Evolutionary conservation across 2,113 vertebrate species (phyloP), one percentile per base, ranked within the genome.

Genomic region (Rhea americana): DNA sequence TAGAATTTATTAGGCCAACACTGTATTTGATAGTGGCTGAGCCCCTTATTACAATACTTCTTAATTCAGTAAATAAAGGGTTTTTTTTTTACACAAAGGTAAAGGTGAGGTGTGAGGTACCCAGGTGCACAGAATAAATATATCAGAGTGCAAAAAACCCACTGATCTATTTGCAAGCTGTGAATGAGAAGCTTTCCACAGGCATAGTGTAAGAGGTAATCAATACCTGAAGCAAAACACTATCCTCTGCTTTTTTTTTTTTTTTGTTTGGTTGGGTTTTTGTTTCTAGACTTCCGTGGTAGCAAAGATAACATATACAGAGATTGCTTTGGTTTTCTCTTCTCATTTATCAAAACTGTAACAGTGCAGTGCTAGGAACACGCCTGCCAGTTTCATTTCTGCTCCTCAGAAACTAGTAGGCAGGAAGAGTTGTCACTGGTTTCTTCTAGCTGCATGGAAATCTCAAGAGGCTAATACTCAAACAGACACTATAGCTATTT

Each of bases 311-410:
- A 73, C 22, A 20, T 25, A 63, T 2, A 83, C 20, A 58, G 78
- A 93, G 58, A 45, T 72, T 56, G 71, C 45, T 68, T 66, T 26
- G 58, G 32, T 72, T 90, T 90, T 93, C 82, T 75, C 24, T 75
- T 83, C 74, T 76, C 24, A 43, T 90, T 93, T 89, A 65, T 73
- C 80, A 79, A 50, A 72, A 53, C 9, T 3, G 7, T 1, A 70
- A 45, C 48, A 79, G 35, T 20, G 32, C 22, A 82, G 41, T 84
- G 37, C 37, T 32, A 66, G 83, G 26, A 66, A 14, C 4, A 19
- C 19, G 88, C 66, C 73, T 89, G 80, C 66, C 91, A 89, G 70
- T 53, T 94, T 87, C 77, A 68, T 62, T 87, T 82, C 77, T 87
- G 48, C 85, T 93, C 58, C 66, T 93, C 90, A 95, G 53, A 88